These are phyloP conservation scores for Rapana venosa DNA, from an alignment of 2,888 invertebrate genomes.

Conservation along the genomic window DNA sequence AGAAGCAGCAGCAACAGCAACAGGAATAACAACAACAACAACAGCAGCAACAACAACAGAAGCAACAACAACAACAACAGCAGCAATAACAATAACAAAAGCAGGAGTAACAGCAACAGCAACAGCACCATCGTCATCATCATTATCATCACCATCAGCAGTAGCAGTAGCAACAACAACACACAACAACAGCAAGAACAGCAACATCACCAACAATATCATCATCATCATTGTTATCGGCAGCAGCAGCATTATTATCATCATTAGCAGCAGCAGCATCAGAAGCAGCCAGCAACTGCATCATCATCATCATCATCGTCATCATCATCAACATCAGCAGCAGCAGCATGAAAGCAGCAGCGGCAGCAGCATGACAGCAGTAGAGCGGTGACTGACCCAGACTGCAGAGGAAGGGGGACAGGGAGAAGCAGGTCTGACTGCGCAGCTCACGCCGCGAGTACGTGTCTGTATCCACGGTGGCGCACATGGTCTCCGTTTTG, in stretches of 20 bases:
- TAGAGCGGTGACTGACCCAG: constrained; percentile 42
- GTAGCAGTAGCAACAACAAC: neutral
- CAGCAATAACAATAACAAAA: no score
- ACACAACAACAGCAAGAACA: neutral
- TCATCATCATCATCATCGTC: neutral
- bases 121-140: neutral
- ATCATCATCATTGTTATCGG: neutral
- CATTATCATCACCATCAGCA: neutral
- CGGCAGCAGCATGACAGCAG: neutral
- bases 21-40: no score
- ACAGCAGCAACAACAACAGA: no score
- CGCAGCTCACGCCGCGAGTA: constrained; percentile 41
- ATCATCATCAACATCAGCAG: neutral
- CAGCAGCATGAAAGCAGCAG: neutral
- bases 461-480: constrained; percentile 48
- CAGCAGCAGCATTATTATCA: neutral
- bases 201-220: constrained; percentile 4
- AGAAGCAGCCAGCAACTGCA: neutral
- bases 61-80: no score
- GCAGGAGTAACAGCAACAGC: neutral
- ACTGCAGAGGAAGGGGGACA: constrained; percentile 50
- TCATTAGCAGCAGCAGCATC: neutral
- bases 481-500: constrained; percentile 51
- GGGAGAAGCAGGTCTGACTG: constrained; percentile 53
- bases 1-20: neutral